Base-by-base conservation (phyloP, 2,113 vertebrate species). In the Beaufortia kweichowensis region DNA sequence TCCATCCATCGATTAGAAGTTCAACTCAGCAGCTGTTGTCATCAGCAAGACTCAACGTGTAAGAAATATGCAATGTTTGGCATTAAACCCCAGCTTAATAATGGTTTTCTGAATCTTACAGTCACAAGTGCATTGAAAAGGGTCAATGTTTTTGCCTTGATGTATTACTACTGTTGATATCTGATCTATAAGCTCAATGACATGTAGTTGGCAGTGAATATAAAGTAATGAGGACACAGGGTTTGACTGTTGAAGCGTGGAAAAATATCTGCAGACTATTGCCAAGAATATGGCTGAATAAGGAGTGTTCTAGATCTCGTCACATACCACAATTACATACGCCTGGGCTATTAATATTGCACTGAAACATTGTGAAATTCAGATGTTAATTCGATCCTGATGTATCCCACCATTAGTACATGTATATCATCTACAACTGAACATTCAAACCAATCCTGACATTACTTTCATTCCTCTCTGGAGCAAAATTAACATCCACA, bases 1-100 rank as follows among this genome's bases (percentile, higher is more conserved):
- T 64, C 53, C 65, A 50, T 61, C 56, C 63, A 78, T 31, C 26
- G 56, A 61, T 56, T 69, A 78, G 56, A 67, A 41, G 57, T 75
- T 69, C 24, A 39, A 59, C 68, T 78, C 76, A 79, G 78, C 64
- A 80, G 79, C 69, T 43, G 43, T 75, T 60, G 68, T 19, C 43
- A 78, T 76, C 50, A 65, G 71, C 48, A 65, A 60, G 50, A 53
- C 71, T 73, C 64, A 17, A 61, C 65, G 24, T 62, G 56, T 59
- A 64, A 63, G 39, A 70, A 77, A 67, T 61, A 50, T 73, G 79
- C 62, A 67, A 23, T 33, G 19, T 65, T 63, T 43, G 3, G 23
- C 63, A 43, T 43, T 24, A 50, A 68, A 50, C 24, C 48, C 15
- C 17, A 4, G 9, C 41, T 12, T 48, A 48, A 21, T 10, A 41